phyloP scores from a whole-genome alignment of 2,797 vertebrate species.

The Sphenodon punctatus region DNA sequence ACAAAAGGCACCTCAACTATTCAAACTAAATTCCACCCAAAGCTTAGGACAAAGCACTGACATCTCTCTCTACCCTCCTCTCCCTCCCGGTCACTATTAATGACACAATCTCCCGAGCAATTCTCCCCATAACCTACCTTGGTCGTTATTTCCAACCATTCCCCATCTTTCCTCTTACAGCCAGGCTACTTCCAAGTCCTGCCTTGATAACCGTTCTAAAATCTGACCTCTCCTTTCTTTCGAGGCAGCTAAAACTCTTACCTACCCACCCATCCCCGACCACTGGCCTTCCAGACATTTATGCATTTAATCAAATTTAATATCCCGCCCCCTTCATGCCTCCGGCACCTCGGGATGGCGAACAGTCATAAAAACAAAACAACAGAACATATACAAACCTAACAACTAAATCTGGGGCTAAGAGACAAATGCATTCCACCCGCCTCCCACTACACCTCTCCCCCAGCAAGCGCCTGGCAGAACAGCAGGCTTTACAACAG shows the following conservation, averaged over 20 bases:
- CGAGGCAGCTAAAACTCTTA: background rate
- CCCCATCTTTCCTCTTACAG: background rate
- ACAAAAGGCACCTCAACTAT: background rate
- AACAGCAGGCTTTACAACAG: too few species aligned
- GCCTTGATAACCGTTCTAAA: background rate
- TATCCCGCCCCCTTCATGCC: too few species aligned
- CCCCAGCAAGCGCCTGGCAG: too few species aligned
- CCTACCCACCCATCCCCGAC: background rate
- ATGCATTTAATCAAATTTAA: too few species aligned
- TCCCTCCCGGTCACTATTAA: background rate
- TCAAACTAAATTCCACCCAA: background rate
- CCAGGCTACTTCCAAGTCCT: accelerated
- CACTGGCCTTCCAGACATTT: too few species aligned
- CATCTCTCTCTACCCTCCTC: background rate
- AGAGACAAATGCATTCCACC: too few species aligned
- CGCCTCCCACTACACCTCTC: too few species aligned
- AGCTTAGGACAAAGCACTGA: background rate
- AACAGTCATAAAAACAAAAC: too few species aligned
- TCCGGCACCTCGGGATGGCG: too few species aligned
- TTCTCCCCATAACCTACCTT: background rate
- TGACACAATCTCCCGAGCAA: background rate
- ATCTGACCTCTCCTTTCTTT: accelerated
- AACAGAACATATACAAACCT: too few species aligned
- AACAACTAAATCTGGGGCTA: too few species aligned
- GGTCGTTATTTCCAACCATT: background rate